Base-by-base conservation (phyloP, 2,797 vertebrate species). In the Eurystomus glaucurus region DNA sequence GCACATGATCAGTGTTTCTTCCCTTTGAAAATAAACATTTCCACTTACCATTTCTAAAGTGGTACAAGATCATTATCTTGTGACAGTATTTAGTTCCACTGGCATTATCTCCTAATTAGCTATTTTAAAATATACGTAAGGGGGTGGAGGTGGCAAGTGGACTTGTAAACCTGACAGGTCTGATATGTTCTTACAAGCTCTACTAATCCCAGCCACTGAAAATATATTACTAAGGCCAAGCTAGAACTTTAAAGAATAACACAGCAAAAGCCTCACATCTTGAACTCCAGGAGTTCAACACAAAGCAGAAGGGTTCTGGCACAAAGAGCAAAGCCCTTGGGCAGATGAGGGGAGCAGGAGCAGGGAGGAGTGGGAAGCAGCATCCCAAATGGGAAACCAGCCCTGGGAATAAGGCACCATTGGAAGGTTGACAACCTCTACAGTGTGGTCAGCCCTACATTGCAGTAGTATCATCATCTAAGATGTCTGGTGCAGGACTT, bases 121-220 rank as follows among this genome's bases (percentile, higher is more conserved):
- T 85, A 94, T 88, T 93, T 97, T 65, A 96, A 97, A 97, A 93
- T 95, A 95, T 85, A 93, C 69, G 71, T 94, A 93, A 94, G 50
- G 83, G 45, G 54, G 76, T 91, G 93, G 79, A 94, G 54, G 93
- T 93, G 82, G 61, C 0, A 1, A 96, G 69, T 78, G 91, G 87
- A 91, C 89, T 84, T 96, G 92, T 84, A 81, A 96, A 81, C 75
- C 65, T 91, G 81, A 94, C 79, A 93, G 85, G 84, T 91, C 84
- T 93, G 86, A 60, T 88, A 55, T 46, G 61, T 93, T 93, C 93
- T 93, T 95, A 96, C 75, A 91, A 96, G 18, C 39, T 88, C 72
- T 41, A 48, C 91, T 94, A 90, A 97, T 94, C 91, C 91, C 65
- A 91, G 31, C 58, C 72, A 66, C 26, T 93, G 92, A 84, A 94